Evolutionary conservation across 2,888 invertebrate species (phyloP).

Genomic region (Platycnemis pennipes): DNA sequence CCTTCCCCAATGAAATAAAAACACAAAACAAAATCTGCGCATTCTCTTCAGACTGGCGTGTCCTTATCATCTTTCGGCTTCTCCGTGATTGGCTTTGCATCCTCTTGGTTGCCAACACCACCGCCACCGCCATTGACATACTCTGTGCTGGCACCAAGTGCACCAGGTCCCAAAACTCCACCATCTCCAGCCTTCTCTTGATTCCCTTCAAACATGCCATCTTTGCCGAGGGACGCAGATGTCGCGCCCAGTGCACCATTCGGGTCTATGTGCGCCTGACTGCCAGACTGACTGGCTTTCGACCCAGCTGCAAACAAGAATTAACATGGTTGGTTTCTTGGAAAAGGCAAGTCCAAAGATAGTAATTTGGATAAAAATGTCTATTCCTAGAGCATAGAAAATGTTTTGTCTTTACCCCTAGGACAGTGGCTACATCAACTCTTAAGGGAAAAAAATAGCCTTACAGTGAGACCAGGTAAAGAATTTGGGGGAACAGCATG

Average conservation of each 20-base stretch:
- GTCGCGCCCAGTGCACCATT: constrained; percentile 61
- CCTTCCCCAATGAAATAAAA: constrained; percentile 68
- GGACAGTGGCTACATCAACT: background rate
- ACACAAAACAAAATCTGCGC: constrained; percentile 45
- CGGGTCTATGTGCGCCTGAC: constrained; percentile 64
- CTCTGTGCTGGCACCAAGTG: constrained; percentile 80
- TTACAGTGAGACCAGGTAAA: background rate
- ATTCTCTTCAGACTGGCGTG: constrained; percentile 81
- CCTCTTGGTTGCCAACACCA: constrained; percentile 51
- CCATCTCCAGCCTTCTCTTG: constrained; percentile 75
- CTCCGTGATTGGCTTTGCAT: constrained; percentile 81
- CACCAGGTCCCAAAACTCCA: constrained; percentile 77
- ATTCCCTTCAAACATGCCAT: constrained; percentile 69
- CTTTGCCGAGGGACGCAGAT: constrained; percentile 68
- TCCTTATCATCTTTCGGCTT: constrained; percentile 81
- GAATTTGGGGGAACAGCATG: background rate
- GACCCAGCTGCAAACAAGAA: constrained; percentile 62
- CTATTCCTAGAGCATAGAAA: constrained; percentile 9
- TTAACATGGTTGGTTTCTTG: constrained; percentile 64
- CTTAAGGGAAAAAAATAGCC: background rate
- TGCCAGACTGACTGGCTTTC: constrained; percentile 64
- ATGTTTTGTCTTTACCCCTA: background rate
- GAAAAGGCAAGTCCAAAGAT: constrained; percentile 62
- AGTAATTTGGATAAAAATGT: constrained; percentile 6
- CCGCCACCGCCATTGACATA: constrained; percentile 81